Evolutionary conservation across 1,140 invertebrate species (phyloP).

Genomic region (Adoxophyes honmai): DNA sequence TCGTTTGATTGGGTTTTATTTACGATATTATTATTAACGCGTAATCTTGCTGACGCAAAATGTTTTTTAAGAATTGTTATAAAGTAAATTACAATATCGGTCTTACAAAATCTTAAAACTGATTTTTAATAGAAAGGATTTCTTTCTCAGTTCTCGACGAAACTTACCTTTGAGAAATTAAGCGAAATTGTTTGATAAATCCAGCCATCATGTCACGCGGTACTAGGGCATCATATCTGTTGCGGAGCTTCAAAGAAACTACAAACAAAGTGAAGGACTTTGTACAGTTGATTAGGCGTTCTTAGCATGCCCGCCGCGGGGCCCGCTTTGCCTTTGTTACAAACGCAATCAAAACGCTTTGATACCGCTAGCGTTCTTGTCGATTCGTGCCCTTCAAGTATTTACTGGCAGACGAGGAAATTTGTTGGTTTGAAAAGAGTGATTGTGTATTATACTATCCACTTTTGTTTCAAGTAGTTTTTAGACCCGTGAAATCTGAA

Average conservation of each 20-base stretch:
- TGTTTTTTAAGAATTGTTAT: too few relatives aligned
- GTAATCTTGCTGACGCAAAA: too few relatives aligned
- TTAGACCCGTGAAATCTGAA: too few relatives aligned
- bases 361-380: slow-evolving; percentile 39
- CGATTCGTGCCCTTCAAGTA: slow-evolving; percentile 30
- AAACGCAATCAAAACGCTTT: slow-evolving; percentile 25
- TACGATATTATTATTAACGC: too few relatives aligned
- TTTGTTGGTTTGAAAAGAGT: slow-evolving; percentile 23
- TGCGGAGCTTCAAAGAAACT: slow-evolving; percentile 52
- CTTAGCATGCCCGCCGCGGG: slow-evolving; percentile 40
- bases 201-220: slow-evolving; percentile 23
- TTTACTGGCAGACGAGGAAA: slow-evolving; percentile 8
- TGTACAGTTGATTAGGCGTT: slow-evolving; percentile 58
- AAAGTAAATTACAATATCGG: too few relatives aligned
- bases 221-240: slow-evolving; percentile 47
- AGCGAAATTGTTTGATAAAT: background rate
- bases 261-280: slow-evolving; percentile 45
- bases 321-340: slow-evolving; percentile 42
- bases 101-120: too few relatives aligned
- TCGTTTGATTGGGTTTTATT: too few relatives aligned
- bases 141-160: too few relatives aligned
- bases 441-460: too few relatives aligned
- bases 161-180: background rate
- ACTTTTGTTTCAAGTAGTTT: too few relatives aligned
- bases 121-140: too few relatives aligned